phyloP scores from a whole-genome alignment of 2,888 invertebrate genomes.

The Frankliniella fusca region DNA sequence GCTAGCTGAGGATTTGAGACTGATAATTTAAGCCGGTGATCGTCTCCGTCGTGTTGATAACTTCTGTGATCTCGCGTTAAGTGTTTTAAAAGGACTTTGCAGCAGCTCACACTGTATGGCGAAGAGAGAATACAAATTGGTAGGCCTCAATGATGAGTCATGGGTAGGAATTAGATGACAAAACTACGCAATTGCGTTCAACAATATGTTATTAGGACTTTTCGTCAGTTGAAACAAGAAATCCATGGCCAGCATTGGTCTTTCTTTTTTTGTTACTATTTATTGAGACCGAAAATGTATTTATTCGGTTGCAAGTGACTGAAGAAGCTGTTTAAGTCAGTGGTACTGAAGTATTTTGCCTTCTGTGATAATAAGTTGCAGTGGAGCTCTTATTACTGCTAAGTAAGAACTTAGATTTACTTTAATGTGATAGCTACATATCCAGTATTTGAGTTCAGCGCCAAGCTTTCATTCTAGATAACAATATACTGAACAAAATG shows the following conservation, averaged over 20 bases:
- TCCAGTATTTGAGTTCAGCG: no score
- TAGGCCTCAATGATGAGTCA: neutral
- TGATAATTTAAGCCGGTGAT: neutral
- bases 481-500: neutral
- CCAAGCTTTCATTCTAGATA: no score
- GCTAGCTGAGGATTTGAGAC: neutral
- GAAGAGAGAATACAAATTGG: neutral
- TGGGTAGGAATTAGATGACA: neutral
- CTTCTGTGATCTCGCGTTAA: slow-evolving; percentile 20
- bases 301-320: neutral
- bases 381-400: neutral
- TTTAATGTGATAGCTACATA: no score
- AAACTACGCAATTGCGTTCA: neutral
- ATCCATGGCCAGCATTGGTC: no score
- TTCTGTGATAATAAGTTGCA: neutral
- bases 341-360: neutral
- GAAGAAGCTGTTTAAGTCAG: neutral
- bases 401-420: neutral
- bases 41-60: neutral
- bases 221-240: no score
- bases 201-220: neutral
- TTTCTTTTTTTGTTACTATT: neutral
- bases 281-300: neutral
- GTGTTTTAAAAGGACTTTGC: neutral
- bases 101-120: neutral